Percentiles rank a stretch among this genome's conserved stretches.
phyloP scores from a whole-genome alignment of 2,797 vertebrate species.

The Ispidina picta region DNA sequence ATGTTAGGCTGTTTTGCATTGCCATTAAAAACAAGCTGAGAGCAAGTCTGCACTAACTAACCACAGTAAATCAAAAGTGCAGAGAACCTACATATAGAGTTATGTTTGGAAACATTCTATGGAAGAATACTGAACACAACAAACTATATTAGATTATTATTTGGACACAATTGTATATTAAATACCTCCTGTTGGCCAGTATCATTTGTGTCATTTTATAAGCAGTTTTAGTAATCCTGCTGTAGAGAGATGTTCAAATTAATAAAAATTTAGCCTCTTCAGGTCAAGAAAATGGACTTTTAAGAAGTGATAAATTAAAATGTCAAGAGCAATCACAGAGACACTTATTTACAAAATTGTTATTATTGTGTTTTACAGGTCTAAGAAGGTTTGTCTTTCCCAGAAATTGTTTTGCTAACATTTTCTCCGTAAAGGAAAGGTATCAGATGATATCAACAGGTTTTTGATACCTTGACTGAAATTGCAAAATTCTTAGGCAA shows the following conservation, averaged over 20 bases:
- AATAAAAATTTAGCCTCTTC: constrained; percentile 52
- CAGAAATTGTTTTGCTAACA: constrained; percentile 20
- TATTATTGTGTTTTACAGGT: constrained; percentile 62
- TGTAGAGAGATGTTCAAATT: constrained; percentile 31
- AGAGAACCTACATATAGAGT: not conserved
- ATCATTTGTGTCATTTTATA: constrained; percentile 39
- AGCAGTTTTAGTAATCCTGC: constrained; percentile 50
- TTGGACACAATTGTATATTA: constrained; percentile 25
- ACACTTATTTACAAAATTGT: constrained; percentile 64
- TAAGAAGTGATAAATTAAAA: constrained; percentile 77
- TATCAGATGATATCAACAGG: constrained; percentile 1
- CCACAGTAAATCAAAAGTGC: not conserved
- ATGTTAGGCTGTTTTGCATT: not conserved
- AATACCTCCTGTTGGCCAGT: constrained; percentile 27
- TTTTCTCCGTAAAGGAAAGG: constrained; percentile 31
- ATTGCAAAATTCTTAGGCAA: constrained; percentile 23
- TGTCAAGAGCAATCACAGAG: constrained; percentile 75
- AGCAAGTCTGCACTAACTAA: not conserved
- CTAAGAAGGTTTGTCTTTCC: constrained; percentile 41
- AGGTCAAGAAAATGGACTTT: constrained; percentile 72
- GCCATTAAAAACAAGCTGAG: not conserved
- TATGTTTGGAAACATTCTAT: not conserved
- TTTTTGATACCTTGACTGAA: constrained; percentile 41
- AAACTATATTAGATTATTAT: not conserved
- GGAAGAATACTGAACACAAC: not conserved